A percentile compares a stretch with the other conserved stretches of the same genome.
phyloP scores from a whole-genome alignment of 2,888 invertebrate genomes.

The Diarsia mendica region DNA sequence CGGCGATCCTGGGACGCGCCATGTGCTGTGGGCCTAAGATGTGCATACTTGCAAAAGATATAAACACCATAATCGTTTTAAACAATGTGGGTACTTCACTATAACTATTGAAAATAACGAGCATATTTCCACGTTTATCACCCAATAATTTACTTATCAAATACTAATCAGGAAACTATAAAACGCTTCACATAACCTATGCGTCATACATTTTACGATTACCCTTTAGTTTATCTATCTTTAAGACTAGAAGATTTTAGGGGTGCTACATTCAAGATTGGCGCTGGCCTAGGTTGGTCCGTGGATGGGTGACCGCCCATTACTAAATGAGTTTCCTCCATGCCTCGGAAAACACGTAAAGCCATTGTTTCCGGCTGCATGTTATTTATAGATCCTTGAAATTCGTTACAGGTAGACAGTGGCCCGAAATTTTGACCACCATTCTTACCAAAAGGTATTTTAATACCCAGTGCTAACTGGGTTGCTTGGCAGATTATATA shows the following conservation, averaged over 20 bases:
- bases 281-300: background rate
- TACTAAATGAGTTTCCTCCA: too few species aligned
- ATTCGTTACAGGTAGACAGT: too few species aligned
- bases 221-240: slow-evolving; percentile 3
- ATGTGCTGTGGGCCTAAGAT: too few species aligned
- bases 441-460: too few species aligned
- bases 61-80: background rate
- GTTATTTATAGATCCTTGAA: too few species aligned
- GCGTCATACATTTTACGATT: slow-evolving; percentile 6
- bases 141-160: slow-evolving; percentile 21
- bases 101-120: slow-evolving; percentile 15
- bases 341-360: too few species aligned
- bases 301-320: background rate
- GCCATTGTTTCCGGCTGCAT: too few species aligned
- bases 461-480: too few species aligned
- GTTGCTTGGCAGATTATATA: too few species aligned
- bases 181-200: slow-evolving; percentile 8
- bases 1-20: too few species aligned
- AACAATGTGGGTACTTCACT: background rate
- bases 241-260: slow-evolving; percentile 13
- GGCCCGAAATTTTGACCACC: too few species aligned
- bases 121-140: slow-evolving; percentile 12
- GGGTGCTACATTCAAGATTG: background rate
- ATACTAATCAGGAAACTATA: slow-evolving; percentile 38
- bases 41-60: background rate